Evolutionary conservation across 1,140 invertebrate species (phyloP).

Genomic region (Pogonomyrmex californicus): DNA sequence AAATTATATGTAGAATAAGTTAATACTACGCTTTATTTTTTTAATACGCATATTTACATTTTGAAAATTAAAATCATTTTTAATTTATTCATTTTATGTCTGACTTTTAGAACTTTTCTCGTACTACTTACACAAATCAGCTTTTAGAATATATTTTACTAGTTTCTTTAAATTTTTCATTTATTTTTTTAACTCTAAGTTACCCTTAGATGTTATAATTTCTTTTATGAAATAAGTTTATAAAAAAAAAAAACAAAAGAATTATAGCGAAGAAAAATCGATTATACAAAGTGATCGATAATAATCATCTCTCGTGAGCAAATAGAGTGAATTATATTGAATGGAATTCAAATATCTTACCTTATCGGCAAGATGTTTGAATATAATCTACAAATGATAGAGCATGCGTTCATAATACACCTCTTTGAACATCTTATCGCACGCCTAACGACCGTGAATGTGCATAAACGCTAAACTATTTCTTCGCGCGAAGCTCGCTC

Average conservation of each 20-base stretch:
- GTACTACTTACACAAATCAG: background rate
- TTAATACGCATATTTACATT: background rate
- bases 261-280: constrained; percentile 1
- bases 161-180: background rate
- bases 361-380: too few relatives aligned
- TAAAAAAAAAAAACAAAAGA: background rate
- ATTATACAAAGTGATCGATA: background rate
- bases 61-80: constrained; percentile 1
- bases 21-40: background rate
- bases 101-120: background rate
- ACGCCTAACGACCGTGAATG: too few relatives aligned
- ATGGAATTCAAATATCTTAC: too few relatives aligned
- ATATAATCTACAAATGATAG: too few relatives aligned
- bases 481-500: too few relatives aligned
- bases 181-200: background rate
- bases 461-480: too few relatives aligned
- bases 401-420: too few relatives aligned
- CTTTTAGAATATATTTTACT: background rate
- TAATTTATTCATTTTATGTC: background rate
- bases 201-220: background rate
- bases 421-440: too few relatives aligned
- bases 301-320: too few relatives aligned
- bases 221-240: background rate
- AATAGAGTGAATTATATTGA: too few relatives aligned
- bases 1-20: background rate